Base-by-base conservation (phyloP, 2,797 vertebrate genomes). In the Hydrocynus forskahlii region DNA sequence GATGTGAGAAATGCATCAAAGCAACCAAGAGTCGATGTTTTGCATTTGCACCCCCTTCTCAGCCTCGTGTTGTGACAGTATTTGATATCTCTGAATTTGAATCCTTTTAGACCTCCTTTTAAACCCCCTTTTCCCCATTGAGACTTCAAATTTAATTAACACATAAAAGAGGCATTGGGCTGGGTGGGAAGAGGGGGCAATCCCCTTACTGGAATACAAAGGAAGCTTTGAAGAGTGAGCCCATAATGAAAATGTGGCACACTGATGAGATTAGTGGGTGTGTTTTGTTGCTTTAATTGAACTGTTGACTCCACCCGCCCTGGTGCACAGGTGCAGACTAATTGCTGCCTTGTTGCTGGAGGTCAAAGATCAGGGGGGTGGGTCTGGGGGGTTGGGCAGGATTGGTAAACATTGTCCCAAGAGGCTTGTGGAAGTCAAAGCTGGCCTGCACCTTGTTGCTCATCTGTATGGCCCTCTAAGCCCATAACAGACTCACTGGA, bases 231-330 rank as follows among this genome's bases (percentile, higher is more conserved):
- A 87, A 79, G 76, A 78, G 48, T 81, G 48, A 77, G 70, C 79
- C 52, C 59, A 70, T 86, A 87, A 85, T 84, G 78, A 88, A 84
- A 83, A 72, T 80, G 62, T 62, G 23, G 60, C 60, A 2, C 79
- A 43, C 69, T 81, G 85, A 86, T 86, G 85, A 85, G 83, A 86
- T 87, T 86, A 82, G 73, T 79, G 75, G 63, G 83, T 68, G 84
- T 84, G 86, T 82, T 77, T 74, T 43, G 66, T 29, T 17, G 40
- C 45, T 83, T 76, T 84, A 78, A 88, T 85, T 85, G 68, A 84
- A 87, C 82, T 72, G 80, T 70, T 74, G 63, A 64, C 79, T 73
- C 74, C 52, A 54, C 81, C 69, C 62, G 50, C 70, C 64, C 48
- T 82, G 19, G 14, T 69, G 45, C 67, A 35, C 59, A 82, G 80